Base-by-base conservation (phyloP, 2,113 vertebrate genomes). In the Gopherus flavomarginatus region DNA sequence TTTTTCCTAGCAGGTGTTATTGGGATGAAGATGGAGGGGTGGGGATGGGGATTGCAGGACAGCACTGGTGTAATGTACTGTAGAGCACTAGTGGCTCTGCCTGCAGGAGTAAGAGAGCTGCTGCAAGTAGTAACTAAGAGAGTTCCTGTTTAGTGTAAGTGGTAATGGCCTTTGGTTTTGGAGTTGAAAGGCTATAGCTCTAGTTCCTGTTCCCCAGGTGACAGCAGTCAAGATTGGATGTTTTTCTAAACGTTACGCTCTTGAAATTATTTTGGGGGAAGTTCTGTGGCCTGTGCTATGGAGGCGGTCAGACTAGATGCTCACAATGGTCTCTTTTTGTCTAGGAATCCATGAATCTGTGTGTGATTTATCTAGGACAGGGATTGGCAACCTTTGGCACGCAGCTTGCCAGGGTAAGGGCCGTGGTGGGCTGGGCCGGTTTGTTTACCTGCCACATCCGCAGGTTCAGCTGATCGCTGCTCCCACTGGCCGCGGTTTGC, bases 41-140 rank as follows among this genome's bases (percentile, higher is more conserved):
- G 27, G 79, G 54, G 52, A 87, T n/a, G 80, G 7, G 29, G 83
- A 4, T 82, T 0, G 0, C 0, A 1, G 75, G 56, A 72, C 6
- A 69, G n/a, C 50, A 89, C 38, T 1, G 6, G 7, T 72, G 19
- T 72, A 72, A 72, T 69, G 35, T 69, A n/a, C 65, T 69, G 65
- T 65, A n/a, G 62, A 19, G 29, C 50, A 85, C 82, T 0, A 0
- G 26, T 65, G 42, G n/a, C 52, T 77, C 42, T 35, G 6, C 44
- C n/a, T n/a, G 38, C 65, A 54, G 81, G 47, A 50, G 91, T 42
- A n/a, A 72, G 26, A 65, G 38, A 88, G 69, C 1, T 27, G 22
- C 72, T 27, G 38, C 24, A 44, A 44, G 38, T 44, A 44, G 72
- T 44, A 49, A 49, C 47, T 49, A 49, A 49, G 47, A 44, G 35